A percentile compares a stretch with the other conserved stretches of the same genome.
Evolutionary conservation across 2,797 vertebrate genomes (phyloP).

Genomic region (Helicolenus hilgendorfi): DNA sequence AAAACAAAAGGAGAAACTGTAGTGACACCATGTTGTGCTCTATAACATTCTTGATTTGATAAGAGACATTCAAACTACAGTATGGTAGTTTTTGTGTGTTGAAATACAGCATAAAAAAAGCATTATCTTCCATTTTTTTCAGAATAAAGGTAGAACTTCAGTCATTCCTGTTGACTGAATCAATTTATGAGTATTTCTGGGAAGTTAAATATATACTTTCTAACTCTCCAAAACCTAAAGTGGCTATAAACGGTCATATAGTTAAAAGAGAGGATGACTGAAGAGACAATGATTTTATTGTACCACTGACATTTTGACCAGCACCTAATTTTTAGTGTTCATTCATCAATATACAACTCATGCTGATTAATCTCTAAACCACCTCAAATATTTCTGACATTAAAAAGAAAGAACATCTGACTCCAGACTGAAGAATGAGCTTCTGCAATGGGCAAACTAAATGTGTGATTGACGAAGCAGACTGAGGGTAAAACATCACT

Average conservation of each 20-base stretch:
- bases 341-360: not conserved
- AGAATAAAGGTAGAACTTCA: not conserved
- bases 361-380: not conserved
- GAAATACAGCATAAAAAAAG: not conserved
- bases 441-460: not conserved
- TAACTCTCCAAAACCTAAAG: not conserved
- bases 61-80: not conserved
- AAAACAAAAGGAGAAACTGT: constrained; percentile 4
- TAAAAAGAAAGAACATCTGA: not conserved
- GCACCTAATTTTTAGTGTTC: not conserved
- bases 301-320: not conserved
- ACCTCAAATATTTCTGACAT: not conserved
- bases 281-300: not conserved
- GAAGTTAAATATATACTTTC: not conserved
- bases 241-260: not conserved
- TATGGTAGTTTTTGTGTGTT: not conserved
- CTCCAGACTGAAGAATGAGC: not conserved
- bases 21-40: not conserved
- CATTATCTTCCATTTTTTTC: not conserved
- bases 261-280: not conserved
- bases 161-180: not conserved
- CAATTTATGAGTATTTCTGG: not conserved
- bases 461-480: not conserved
- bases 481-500: not conserved
- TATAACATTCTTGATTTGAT: not conserved